Base-by-base conservation (phyloP, 2,797 vertebrate genomes). In the Rhadinocentrus ornatus region DNA sequence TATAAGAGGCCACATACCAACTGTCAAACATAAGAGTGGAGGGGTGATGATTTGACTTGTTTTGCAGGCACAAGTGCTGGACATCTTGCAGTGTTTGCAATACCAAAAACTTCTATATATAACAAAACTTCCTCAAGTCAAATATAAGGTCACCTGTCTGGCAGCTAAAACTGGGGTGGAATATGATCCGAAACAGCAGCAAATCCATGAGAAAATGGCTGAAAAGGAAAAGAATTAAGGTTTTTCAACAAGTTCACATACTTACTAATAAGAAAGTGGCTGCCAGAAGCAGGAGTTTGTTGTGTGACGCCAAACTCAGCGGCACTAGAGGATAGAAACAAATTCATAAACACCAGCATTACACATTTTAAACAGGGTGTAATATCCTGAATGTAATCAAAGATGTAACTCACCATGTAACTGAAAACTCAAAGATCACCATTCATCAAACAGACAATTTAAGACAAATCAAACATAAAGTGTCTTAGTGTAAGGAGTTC, bases 221-320 rank as follows among this genome's bases (percentile, higher is more conserved):
- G n/a, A 24, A 50, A 50, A 50, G 9, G n/a, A 48, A 48, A 48
- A n/a, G 18, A 48, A n/a, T 48, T 7, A n/a, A 20, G 18, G 15
- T 39, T 4, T 39, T 41, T 41, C 15, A 18, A 41, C 11, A 37
- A 37, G 4, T 4, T 27, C 0, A 6, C 20, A n/a, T 32, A 1
- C 92, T 93, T 81, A 94, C 92, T 87, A 95, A 71, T 35, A 95
- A 82, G 86, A 95, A 95, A 1, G 91, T 88, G 50, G 92, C 91
- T 63, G 91, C 94, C 18, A 93, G 77, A 62, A 95, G 84, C 61
- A 94, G 80, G 39, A 95, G 84, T 83, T 95, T 95, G 22, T 85
- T 92, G 18, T 93, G 84, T 1, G 93, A 71, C 29, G 88, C 88
- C 86, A 95, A 88, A 26, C 60, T 77, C 48, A 50, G 77, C n/a